Evolutionary conservation across 2,888 invertebrate species (phyloP).

Genomic region (Parnassius glacialis): DNA sequence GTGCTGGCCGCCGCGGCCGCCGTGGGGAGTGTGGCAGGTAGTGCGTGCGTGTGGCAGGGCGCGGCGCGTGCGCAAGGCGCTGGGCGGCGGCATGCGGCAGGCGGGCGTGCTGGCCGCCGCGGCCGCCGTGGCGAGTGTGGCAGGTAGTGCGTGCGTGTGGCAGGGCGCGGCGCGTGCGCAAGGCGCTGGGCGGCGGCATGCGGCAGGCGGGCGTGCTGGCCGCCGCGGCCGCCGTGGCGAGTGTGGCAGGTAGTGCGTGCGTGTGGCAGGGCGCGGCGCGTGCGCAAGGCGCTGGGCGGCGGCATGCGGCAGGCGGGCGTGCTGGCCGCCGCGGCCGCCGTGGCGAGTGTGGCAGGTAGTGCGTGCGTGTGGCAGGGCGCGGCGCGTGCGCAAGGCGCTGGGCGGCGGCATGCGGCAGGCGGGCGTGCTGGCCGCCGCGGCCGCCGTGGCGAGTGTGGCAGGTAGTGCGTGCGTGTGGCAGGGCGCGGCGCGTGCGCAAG

Average conservation of each 20-base stretch:
- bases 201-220: slow-evolving; percentile 95
- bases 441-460: too few species aligned
- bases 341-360: too few species aligned
- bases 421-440: slow-evolving; percentile 95
- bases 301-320: slow-evolving; percentile 96
- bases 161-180: slow-evolving; percentile 90
- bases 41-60: slow-evolving; percentile 80
- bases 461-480: slow-evolving; percentile 45
- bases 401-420: slow-evolving; percentile 97
- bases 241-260: not conserved
- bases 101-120: slow-evolving; percentile 95
- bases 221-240: slow-evolving; percentile 82
- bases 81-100: slow-evolving; percentile 98
- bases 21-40: too few species aligned
- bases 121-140: slow-evolving; percentile 45
- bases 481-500: slow-evolving; percentile 90
- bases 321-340: slow-evolving; percentile 88
- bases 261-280: slow-evolving; percentile 85
- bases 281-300: slow-evolving; percentile 94
- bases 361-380: slow-evolving; percentile 81
- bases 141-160: not conserved
- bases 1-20: slow-evolving; percentile 91
- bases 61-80: slow-evolving; percentile 88
- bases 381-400: slow-evolving; percentile 90
- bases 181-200: slow-evolving; percentile 96